Evolutionary conservation across 2,888 invertebrate genomes (phyloP).

Genomic region (Orthosia gothica): DNA sequence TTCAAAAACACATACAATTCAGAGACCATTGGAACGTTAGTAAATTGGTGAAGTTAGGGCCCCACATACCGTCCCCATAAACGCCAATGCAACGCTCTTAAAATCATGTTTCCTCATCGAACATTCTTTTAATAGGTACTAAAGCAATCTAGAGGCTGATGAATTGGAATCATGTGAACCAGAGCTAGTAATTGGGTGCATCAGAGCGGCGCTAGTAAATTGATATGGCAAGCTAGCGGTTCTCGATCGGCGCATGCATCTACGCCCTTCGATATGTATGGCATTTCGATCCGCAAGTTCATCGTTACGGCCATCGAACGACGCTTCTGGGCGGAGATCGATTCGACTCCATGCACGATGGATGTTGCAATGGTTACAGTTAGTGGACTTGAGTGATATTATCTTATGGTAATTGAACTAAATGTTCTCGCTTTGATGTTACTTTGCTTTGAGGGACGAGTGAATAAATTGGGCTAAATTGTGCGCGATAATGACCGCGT

Average conservation of each 20-base stretch:
- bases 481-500: slow-evolving; percentile 56
- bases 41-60: no score
- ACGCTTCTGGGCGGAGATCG: slow-evolving; percentile 77
- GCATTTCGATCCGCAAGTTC: slow-evolving; percentile 74
- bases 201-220: slow-evolving; percentile 87
- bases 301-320: slow-evolving; percentile 74
- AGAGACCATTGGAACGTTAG: no score
- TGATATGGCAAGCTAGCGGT: slow-evolving; percentile 90
- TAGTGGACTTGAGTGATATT: slow-evolving; percentile 79
- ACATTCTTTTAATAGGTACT: slow-evolving; percentile 72
- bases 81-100: slow-evolving; percentile 38
- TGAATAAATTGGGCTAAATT: slow-evolving; percentile 65
- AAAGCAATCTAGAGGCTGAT: slow-evolving; percentile 77
- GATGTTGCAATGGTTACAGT: slow-evolving; percentile 88
- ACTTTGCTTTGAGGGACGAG: slow-evolving; percentile 56
- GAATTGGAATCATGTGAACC: slow-evolving; percentile 88
- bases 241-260: slow-evolving; percentile 81
- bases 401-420: slow-evolving; percentile 83
- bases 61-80: slow-evolving; percentile 11
- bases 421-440: slow-evolving; percentile 73
- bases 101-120: slow-evolving; percentile 65
- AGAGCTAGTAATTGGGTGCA: slow-evolving; percentile 89
- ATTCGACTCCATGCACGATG: slow-evolving; percentile 74
- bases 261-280: slow-evolving; percentile 81
- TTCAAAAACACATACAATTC: no score